Evolutionary conservation across 2,888 invertebrate genomes (phyloP), one percentile per base, ranked within the genome.

Genomic region (Lamproptera curius): DNA sequence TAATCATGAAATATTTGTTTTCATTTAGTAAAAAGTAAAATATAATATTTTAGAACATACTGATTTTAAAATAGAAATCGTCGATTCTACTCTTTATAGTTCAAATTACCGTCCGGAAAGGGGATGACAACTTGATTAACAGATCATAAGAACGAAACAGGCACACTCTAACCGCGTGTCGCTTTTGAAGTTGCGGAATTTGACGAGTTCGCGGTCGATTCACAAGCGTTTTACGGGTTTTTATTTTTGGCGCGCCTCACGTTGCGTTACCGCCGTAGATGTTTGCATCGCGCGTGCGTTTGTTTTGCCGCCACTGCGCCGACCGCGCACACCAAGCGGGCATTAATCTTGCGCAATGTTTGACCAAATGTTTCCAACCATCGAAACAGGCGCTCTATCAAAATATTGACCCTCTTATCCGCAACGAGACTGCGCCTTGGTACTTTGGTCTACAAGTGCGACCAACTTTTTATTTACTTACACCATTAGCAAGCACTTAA

Each of bases 351-450:
- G 81, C 86, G 76, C 79, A 87, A 87, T 84, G 72, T 86, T 85
- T 85, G 75, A 78, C 76, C 86, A 83, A 77, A 83, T 84, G 84
- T 83, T 78, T 72, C 73, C 65, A 28, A 76, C 64, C 67, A 70
- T 65, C 67, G 59, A 57, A 76, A 74, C 83, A 77, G 79, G 77
- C 78, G 80, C 65, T 59, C 80, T 82, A 85, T 81, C 83, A 87
- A 74, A 86, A 87, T 86, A 87, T 87, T 86, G 81, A 84, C 77
- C 69, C 81, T 81, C 82, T 82, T 75, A 82, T 79, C 75, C 77
- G 67, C 81, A 75, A 73, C 62, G 73, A 69, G 64, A 69, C 67
- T 72, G 71, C 74, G 76, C 70, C 79, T 76, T 77, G 65, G 73
- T 67, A 68, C 74, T 81, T 73, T 72, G 70, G 67, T 59, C 70